Percentiles rank a stretch among this genome's conserved stretches.
phyloP scores from a whole-genome alignment of 2,113 vertebrate species.

The Eleginops maclovinus region DNA sequence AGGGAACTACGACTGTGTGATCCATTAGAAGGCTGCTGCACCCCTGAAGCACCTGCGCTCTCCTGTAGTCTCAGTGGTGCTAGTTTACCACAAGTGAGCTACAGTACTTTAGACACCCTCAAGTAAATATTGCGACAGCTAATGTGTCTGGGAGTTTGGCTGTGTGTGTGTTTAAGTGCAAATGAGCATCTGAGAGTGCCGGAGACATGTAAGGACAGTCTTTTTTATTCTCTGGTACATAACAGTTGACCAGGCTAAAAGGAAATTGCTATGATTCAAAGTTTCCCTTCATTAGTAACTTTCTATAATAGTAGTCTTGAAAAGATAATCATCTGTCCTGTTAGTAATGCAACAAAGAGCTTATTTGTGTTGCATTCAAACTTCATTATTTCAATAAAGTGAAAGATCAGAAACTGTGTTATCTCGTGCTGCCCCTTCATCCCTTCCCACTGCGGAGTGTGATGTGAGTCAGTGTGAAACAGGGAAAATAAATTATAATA shows the following conservation, averaged over 20 bases:
- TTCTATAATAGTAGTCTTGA: background rate
- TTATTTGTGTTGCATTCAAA: conserved; percentile 12
- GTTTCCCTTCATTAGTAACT: background rate
- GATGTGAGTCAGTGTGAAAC: conserved; percentile 9
- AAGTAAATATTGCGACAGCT: conserved; percentile 46
- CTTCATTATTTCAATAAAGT: background rate
- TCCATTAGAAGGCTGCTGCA: conserved; percentile 42
- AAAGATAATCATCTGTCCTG: background rate
- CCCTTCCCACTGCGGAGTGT: background rate
- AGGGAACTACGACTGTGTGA: conserved; percentile 37
- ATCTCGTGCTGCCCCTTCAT: background rate
- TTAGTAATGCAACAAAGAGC: background rate
- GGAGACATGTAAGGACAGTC: background rate
- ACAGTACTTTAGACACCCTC: conserved; percentile 38
- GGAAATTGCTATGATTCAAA: background rate
- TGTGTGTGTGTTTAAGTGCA: conserved; percentile 14
- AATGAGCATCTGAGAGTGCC: background rate
- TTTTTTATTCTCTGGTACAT: background rate
- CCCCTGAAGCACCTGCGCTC: conserved; percentile 42
- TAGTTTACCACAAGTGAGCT: conserved; percentile 28
- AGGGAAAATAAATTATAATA: conserved; percentile 13
- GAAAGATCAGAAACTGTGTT: conserved; percentile 1
- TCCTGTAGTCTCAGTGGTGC: conserved; percentile 30
- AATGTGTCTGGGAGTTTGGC: conserved; percentile 7
- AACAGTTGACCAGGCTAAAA: background rate